These are phyloP conservation scores for Cylloceria caligata DNA, from an alignment of 2,888 invertebrate species.

Conservation along the genomic window DNA sequence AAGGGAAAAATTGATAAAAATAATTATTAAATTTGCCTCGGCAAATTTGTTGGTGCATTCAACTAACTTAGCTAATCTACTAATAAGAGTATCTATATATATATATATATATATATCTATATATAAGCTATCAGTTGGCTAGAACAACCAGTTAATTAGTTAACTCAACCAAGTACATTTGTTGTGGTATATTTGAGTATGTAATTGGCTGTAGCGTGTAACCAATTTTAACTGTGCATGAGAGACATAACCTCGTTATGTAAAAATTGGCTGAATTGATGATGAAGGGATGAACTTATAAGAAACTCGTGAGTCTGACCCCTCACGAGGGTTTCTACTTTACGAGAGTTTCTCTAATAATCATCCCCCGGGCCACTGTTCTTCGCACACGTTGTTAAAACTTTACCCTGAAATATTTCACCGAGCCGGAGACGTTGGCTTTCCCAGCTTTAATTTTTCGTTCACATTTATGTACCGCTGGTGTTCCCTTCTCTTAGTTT, in stretches of 20 bases:
- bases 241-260: neutral
- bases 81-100: too few relatives aligned
- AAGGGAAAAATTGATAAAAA: too few relatives aligned
- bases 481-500: neutral
- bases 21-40: too few relatives aligned
- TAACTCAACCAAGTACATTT: too few relatives aligned
- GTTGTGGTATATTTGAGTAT: too few relatives aligned
- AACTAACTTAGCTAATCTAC: too few relatives aligned
- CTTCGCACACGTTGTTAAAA: neutral
- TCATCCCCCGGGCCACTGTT: neutral
- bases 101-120: too few relatives aligned
- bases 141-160: too few relatives aligned
- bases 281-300: neutral
- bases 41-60: too few relatives aligned
- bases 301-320: neutral
- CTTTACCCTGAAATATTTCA: neutral
- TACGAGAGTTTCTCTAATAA: neutral
- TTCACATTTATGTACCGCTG: neutral
- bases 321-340: neutral
- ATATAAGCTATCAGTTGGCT: too few relatives aligned
- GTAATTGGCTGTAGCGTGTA: too few relatives aligned
- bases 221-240: neutral
- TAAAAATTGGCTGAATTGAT: neutral
- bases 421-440: neutral
- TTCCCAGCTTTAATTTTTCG: neutral